A percentile compares a stretch with the other conserved stretches of the same genome.
phyloP scores from a whole-genome alignment of 2,797 vertebrate genomes.

The Rhincodon typus region DNA sequence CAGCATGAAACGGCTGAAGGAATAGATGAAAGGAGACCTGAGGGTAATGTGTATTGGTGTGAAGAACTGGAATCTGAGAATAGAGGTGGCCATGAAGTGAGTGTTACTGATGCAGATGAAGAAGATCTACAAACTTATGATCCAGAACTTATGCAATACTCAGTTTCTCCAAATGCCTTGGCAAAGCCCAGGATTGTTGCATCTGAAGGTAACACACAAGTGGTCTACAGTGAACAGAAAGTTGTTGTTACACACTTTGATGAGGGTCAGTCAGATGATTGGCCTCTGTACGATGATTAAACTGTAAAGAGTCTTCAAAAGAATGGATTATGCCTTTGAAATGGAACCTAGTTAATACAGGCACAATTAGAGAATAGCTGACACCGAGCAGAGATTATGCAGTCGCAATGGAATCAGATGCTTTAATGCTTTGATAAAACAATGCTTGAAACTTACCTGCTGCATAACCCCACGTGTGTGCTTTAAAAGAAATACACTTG shows the following conservation, averaged over 20 bases:
- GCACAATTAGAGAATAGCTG: not conserved
- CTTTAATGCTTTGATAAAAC: not conserved
- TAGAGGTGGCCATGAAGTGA: conserved; percentile 41
- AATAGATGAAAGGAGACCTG: conserved; percentile 40
- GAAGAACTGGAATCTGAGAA: conserved; percentile 43
- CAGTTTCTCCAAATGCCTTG: conserved; percentile 52
- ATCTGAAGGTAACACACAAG: conserved; percentile 51
- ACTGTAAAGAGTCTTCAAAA: not conserved
- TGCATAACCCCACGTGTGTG: not conserved
- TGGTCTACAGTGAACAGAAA: conserved; percentile 71
- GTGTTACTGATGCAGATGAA: conserved; percentile 35
- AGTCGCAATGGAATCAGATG: not conserved
- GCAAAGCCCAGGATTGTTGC: conserved; percentile 60
- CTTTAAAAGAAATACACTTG: not conserved
- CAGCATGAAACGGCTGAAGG: conserved; percentile 45
- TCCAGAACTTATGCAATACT: conserved; percentile 46
- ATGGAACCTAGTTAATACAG: not conserved
- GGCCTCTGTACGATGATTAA: not conserved
- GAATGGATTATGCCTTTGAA: not conserved
- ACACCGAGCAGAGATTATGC: not conserved
- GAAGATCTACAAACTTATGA: conserved; percentile 40
- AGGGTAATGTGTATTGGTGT: conserved; percentile 40
- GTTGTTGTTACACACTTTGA: conserved; percentile 77
- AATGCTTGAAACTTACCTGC: not conserved
- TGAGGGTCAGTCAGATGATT: conserved; percentile 53